Conservation (phyloP, 2,113 vertebrate species). For the Atlantisia rogersi region DNA sequence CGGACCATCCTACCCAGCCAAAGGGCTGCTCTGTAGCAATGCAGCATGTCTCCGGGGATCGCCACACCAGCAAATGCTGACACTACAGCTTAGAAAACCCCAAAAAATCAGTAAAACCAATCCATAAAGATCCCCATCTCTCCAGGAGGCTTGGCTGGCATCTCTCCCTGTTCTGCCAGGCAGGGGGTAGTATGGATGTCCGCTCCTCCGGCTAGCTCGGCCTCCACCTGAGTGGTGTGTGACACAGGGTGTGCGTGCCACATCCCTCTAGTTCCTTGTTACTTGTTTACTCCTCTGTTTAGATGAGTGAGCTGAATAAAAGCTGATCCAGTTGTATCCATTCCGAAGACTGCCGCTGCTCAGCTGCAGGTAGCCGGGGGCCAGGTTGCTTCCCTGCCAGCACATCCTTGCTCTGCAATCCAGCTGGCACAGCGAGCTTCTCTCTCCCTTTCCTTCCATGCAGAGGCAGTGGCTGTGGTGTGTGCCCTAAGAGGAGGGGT, state of each 20-base stretch:
- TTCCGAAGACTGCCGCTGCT: slow-evolving; percentile 40
- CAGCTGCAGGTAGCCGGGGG: slow-evolving; percentile 31
- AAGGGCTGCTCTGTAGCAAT: slow-evolving; percentile 69
- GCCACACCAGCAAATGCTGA: slow-evolving; percentile 76
- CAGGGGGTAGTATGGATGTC: neutral
- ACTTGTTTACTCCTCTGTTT: slow-evolving; percentile 74
- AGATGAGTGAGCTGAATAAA: slow-evolving; percentile 75
- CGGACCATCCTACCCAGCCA: slow-evolving; percentile 44
- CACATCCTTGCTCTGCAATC: neutral
- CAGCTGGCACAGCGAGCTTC: neutral
- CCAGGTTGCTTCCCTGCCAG: neutral
- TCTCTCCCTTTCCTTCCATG: neutral
- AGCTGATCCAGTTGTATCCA: slow-evolving; percentile 57
- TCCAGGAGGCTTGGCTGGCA: slow-evolving; percentile 29
- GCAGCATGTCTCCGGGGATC: slow-evolving; percentile 64
- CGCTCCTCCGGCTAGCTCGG: neutral
- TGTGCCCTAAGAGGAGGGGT: neutral
- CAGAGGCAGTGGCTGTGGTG: accelerated
- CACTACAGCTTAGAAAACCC: slow-evolving; percentile 30
- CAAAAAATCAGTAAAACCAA: slow-evolving; percentile 3
- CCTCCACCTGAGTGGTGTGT: neutral
- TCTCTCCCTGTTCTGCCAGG: slow-evolving; percentile 29
- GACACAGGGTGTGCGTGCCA: neutral
- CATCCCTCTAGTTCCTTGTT: slow-evolving; percentile 60
- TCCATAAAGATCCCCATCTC: slow-evolving; percentile 4